Evolutionary conservation across 1,140 invertebrate species (phyloP), one percentile per base, ranked within the genome.

Genomic region (Drosophila simulans): DNA sequence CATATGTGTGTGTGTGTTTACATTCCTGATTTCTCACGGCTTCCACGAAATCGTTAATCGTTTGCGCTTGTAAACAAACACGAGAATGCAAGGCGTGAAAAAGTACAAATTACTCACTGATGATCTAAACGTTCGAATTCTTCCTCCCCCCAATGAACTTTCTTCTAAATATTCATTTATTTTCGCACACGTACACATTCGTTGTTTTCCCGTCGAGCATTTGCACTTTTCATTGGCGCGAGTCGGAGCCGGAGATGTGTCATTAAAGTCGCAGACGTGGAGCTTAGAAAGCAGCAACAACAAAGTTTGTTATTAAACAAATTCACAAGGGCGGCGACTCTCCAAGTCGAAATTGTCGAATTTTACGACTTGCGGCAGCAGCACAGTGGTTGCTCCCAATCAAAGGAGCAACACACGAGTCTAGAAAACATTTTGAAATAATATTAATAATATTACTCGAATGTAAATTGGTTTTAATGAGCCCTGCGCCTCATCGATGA

Each of bases 251-350:
- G 17, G 27, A 17, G 45, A 65, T 43, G 62, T 69, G 66, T 70
- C 64, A 70, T 69, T 55, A 70, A 69, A 70, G 51, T 56, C 66
- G 39, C 46, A 31, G 25, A 42, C 22, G 39, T 31, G 4, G 40
- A 55, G 27, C 27, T 60, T 7, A 34, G 39, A 70, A 55, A 69
- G 48, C 40, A 70, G 69, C 51, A 70, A 68, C 60, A 42, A 43
- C 42, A 42, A 13, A 7, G 45, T 70, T 69, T 70, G 68, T 70
- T 70, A 70, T 70, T 70, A 70, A 70, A 70, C 68, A 70, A 68
- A 70, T 48, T 69, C 54, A 12, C 37, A 27, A 34, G 31, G 27
- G 46, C 7, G 17, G 10, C 37, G n/a, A n/a, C n/a, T n/a, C n/a
- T n/a, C n/a, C n/a, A n/a, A n/a, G n/a, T n/a, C n/a, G n/a, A 45